Conservation (phyloP, 1,140 invertebrate species). For the Drosophila simulans region DNA sequence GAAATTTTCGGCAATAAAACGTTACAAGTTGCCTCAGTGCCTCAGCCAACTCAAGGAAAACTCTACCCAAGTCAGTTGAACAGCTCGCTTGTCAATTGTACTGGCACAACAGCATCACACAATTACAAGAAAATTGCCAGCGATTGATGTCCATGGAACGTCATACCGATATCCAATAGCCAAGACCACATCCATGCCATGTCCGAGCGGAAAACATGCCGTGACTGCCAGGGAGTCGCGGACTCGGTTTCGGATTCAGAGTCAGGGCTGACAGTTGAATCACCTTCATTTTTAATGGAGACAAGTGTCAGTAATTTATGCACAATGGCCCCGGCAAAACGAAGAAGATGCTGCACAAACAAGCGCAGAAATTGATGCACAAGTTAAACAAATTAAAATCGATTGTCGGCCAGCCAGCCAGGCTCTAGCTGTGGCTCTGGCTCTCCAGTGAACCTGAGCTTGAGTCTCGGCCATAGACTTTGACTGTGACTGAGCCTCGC, state of each 20-base stretch:
- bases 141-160: conserved; percentile 79
- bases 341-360: conserved; percentile 50
- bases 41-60: conserved; percentile 3
- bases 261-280: conserved; percentile 74
- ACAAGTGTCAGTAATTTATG: conserved; percentile 84
- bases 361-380: conserved; percentile 79
- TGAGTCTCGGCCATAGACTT: not conserved
- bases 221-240: conserved; percentile 58
- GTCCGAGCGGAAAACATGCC: conserved; percentile 69
- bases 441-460: conserved; percentile 59
- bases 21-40: not conserved
- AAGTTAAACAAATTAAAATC: conserved; percentile 84
- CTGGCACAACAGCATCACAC: conserved; percentile 58
- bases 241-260: conserved; percentile 36
- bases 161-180: conserved; percentile 49
- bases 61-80: conserved; percentile 3
- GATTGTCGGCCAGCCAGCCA: conserved; percentile 58
- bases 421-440: not conserved
- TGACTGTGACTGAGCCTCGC: conserved; percentile 8
- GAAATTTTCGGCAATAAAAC: too few relatives aligned
- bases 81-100: conserved; percentile 65
- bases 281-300: conserved; percentile 83
- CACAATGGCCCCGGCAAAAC: conserved; percentile 49
- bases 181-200: conserved; percentile 43
- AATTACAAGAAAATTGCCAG: conserved; percentile 81